Evolutionary conservation across 2,888 invertebrate genomes (phyloP), one percentile per base, ranked within the genome.

Genomic region (Drosophila mettleri): DNA sequence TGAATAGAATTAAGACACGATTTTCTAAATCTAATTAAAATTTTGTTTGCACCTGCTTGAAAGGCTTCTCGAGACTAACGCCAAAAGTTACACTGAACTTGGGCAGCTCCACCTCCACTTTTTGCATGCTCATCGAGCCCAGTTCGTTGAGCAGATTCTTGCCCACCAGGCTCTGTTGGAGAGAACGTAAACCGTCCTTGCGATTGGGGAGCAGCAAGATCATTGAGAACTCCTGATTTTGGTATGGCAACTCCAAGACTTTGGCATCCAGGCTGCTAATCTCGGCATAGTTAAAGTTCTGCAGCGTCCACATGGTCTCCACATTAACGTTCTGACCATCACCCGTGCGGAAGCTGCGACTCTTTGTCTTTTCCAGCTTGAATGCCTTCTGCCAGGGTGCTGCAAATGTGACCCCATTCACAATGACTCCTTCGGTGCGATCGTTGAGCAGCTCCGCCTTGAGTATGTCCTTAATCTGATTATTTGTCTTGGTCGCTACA

Each of bases 51-150:
- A 96, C 96, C 93, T 95, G 93, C 36, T 93, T 91, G 55, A 97
- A 92, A 29, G 94, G 87, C 0, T 92, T 91, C n/a, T 93, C 93
- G 54, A 97, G 92, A 61, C 95, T 93, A 4, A 96, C 93, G 52
- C 94, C 94, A 8, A 95, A 94, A 91, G 97, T 96, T 48, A 96
- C 94, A 91, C 96, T 97, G 91, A 97, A 97, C 91, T 95, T 97
- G 10, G 97, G 97, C 53, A 97, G 87, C 16, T 93, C 93, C 16
- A 97, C 93, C 64, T 94, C 92, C 1, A 97, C 95, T 90, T 95
- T 95, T 0, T 92, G 92, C 0, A 86, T 78, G 58, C 83, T 86
- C 93, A 94, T 52, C 0, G 70, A 93, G 18, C 92, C 89, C 0
- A 93, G 89, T 24, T 95, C 86, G 10, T 93, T 93, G 0, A 91